Conservation (phyloP, 2,888 invertebrate species). For the Drosophila kanekoi region DNA sequence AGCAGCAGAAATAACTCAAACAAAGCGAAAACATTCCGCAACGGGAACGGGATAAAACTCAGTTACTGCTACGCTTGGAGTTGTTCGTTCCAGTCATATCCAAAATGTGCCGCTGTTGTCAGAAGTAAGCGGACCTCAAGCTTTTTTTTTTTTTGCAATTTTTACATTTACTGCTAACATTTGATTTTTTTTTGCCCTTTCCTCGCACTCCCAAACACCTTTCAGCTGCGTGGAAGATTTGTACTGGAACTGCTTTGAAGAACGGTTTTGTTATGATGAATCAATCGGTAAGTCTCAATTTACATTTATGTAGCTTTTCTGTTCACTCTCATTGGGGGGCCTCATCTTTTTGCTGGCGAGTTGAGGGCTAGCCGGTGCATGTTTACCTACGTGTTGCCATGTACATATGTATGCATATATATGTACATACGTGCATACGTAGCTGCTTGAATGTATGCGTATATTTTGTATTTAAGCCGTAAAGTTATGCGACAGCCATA, state of each 20-base stretch:
- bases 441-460: slow-evolving; percentile 1
- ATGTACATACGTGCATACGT: slow-evolving; percentile 1
- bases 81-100: slow-evolving; percentile 22
- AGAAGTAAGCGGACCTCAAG: slow-evolving; percentile 79
- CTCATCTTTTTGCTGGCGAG: slow-evolving; percentile 29
- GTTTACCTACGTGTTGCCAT: slow-evolving; percentile 49
- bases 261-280: slow-evolving; percentile 90
- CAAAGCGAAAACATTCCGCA: slow-evolving; percentile 19
- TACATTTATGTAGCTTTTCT: slow-evolving; percentile 31
- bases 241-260: slow-evolving; percentile 91
- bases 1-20: slow-evolving; percentile 18
- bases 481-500: slow-evolving; percentile 49
- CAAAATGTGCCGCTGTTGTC: slow-evolving; percentile 84
- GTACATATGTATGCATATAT: slow-evolving; percentile 11
- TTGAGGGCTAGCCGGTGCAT: slow-evolving; percentile 52
- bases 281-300: slow-evolving; percentile 86
- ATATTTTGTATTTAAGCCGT: slow-evolving; percentile 31
- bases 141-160: slow-evolving; percentile 25
- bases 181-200: slow-evolving; percentile 37
- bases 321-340: slow-evolving; percentile 10
- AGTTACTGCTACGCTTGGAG: slow-evolving; percentile 10
- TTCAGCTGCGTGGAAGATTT: slow-evolving; percentile 89
- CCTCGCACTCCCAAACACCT: slow-evolving; percentile 3
- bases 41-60: slow-evolving; percentile 20
- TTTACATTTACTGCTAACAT: slow-evolving; percentile 43